Percentiles rank a stretch among this genome's conserved stretches.
These are phyloP conservation scores for Hirtodrosophila cameraria DNA, from an alignment of 2,888 invertebrate genomes.

Conservation along the genomic window DNA sequence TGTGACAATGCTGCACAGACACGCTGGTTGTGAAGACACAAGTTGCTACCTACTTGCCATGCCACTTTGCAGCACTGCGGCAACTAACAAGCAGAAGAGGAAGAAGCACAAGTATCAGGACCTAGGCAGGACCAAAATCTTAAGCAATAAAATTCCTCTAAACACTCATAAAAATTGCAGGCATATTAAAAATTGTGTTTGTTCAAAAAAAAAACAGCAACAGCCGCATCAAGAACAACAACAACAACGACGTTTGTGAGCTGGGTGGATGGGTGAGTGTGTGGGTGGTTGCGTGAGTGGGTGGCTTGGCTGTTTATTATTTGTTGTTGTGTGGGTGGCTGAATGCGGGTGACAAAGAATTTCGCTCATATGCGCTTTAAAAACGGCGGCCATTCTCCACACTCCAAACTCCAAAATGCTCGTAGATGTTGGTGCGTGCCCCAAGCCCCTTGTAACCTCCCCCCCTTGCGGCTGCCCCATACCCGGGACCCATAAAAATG, in stretches of 20 bases:
- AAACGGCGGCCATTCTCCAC: slow-evolving; percentile 22
- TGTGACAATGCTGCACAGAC: neutral
- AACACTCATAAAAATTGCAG: slow-evolving; percentile 84
- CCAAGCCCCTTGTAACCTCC: slow-evolving; percentile 22
- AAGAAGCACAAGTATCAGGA: neutral
- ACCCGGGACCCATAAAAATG: slow-evolving; percentile 73
- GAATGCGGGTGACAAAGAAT: slow-evolving; percentile 29
- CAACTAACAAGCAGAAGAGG: slow-evolving; percentile 41
- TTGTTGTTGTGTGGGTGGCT: too few species aligned
- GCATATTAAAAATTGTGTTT: slow-evolving; percentile 84
- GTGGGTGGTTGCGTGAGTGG: slow-evolving; percentile 6
- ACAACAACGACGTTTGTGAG: slow-evolving; percentile 41
- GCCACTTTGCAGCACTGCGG: slow-evolving; percentile 23
- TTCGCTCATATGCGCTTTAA: slow-evolving; percentile 71
- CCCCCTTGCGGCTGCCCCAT: slow-evolving; percentile 6
- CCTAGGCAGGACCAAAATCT: slow-evolving; percentile 76
- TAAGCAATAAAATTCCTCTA: slow-evolving; percentile 84
- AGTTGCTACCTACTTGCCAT: slow-evolving; percentile 4
- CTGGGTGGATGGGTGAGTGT: slow-evolving; percentile 5
- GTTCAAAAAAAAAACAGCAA: slow-evolving; percentile 68
- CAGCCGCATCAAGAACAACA: slow-evolving; percentile 48
- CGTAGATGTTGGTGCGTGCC: slow-evolving; percentile 47
- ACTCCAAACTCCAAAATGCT: neutral
- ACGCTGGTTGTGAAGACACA: neutral
- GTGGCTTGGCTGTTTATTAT: too few species aligned